These are phyloP conservation scores for Meteorus colon DNA, from an alignment of 2,888 invertebrate genomes.

Conservation along the genomic window DNA sequence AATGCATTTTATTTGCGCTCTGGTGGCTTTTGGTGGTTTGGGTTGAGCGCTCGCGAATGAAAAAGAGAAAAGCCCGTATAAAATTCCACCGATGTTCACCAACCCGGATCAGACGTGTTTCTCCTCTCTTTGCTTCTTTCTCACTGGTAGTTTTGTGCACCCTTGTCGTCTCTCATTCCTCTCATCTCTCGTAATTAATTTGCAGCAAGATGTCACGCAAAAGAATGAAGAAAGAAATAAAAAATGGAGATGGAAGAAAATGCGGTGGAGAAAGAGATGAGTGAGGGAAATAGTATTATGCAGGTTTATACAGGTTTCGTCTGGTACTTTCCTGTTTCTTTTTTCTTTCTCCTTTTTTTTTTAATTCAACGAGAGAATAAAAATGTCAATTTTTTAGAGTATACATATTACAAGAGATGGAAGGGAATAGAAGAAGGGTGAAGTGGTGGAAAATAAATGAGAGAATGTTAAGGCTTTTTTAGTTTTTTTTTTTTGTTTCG, in stretches of 20 bases:
- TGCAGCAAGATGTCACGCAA: slow-evolving; percentile 22
- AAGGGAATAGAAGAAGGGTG: background rate
- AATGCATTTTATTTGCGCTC: slow-evolving; percentile 55
- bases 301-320: background rate
- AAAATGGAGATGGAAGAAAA: slow-evolving; percentile 12
- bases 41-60: slow-evolving; percentile 38
- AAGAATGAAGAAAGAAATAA: slow-evolving; percentile 18
- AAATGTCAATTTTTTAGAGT: slow-evolving; percentile 5
- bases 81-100: slow-evolving; percentile 46
- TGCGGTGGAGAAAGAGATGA: background rate
- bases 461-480: background rate
- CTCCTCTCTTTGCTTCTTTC: background rate
- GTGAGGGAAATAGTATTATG: slow-evolving; percentile 11
- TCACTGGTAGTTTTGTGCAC: background rate
- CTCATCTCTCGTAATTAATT: slow-evolving; percentile 35
- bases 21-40: slow-evolving; percentile 42
- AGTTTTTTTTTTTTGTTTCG: too few relatives aligned
- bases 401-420: background rate
- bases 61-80: slow-evolving; percentile 47
- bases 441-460: background rate
- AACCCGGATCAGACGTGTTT: slow-evolving; percentile 21
- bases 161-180: background rate
- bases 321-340: too few relatives aligned
- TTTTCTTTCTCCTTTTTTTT: too few relatives aligned
- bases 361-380: background rate